A percentile compares a stretch with the other conserved stretches of the same genome.
Evolutionary conservation across 2,888 invertebrate genomes (phyloP).

Genomic region (Meliscaeva auricollis): DNA sequence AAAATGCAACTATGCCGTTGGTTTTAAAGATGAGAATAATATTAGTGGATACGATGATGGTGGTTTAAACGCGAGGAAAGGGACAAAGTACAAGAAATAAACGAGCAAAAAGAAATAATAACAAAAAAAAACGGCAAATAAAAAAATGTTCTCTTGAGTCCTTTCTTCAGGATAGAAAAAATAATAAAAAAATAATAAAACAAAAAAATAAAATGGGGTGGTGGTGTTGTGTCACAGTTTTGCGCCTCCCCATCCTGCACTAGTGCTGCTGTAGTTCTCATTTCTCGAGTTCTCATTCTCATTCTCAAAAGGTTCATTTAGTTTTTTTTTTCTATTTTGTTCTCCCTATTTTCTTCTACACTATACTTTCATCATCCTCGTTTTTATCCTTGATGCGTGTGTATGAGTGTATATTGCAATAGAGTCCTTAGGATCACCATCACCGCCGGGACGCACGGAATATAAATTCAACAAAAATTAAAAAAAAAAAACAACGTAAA

Average conservation of each 20-base stretch:
- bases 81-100: constrained; percentile 41
- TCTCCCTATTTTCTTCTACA: constrained; percentile 30
- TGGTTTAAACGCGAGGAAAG: constrained; percentile 13
- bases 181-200: neutral
- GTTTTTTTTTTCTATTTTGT: constrained; percentile 34
- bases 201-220: constrained; percentile 58
- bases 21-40: constrained; percentile 65
- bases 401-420: constrained; percentile 64
- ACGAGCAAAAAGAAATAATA: constrained; percentile 31
- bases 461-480: constrained; percentile 48
- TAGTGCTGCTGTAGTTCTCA: constrained; percentile 61
- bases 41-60: constrained; percentile 48
- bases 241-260: constrained; percentile 70
- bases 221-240: constrained; percentile 71
- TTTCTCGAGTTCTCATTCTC: constrained; percentile 61
- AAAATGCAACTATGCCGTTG: constrained; percentile 70
- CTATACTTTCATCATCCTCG: constrained; percentile 42
- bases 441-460: constrained; percentile 58
- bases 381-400: constrained; percentile 63
- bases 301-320: constrained; percentile 38
- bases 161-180: constrained; percentile 51
- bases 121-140: constrained; percentile 29
- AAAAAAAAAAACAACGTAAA: constrained; percentile 59
- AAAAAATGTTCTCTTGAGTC: constrained; percentile 51
- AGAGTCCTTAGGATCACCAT: constrained; percentile 46